phyloP scores from a whole-genome alignment of 2,113 vertebrate genomes.

The Mungos mungo region DNA sequence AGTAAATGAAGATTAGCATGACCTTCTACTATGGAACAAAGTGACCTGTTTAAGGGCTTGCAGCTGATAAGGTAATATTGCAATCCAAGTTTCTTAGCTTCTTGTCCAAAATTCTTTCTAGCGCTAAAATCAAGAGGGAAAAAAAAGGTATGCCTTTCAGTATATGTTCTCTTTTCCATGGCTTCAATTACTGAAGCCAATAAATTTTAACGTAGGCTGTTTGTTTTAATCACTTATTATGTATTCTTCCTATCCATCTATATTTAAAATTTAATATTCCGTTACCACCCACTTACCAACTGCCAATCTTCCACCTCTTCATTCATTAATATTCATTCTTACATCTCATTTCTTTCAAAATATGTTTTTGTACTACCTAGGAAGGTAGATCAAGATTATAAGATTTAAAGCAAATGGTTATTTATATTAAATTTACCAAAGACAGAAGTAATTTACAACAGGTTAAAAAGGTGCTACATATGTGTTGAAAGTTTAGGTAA shows the following conservation, averaged over 20 bases:
- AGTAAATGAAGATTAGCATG: neutral
- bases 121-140: neutral
- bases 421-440: neutral
- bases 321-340: neutral
- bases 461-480: neutral
- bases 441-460: neutral
- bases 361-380: neutral
- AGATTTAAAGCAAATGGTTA: neutral
- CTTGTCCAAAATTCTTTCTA: neutral
- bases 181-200: neutral
- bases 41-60: neutral
- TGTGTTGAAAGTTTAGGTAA: neutral
- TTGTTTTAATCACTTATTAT: neutral
- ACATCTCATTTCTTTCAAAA: neutral
- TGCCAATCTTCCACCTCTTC: neutral
- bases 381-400: neutral
- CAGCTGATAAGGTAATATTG: neutral
- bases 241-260: neutral
- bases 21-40: neutral
- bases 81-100: neutral
- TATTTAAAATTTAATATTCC: neutral
- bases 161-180: neutral
- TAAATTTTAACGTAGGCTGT: neutral
- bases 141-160: neutral
- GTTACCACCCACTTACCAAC: neutral